Evolutionary conservation across 2,888 invertebrate species (phyloP).

Genomic region (Crocallis elinguaria): DNA sequence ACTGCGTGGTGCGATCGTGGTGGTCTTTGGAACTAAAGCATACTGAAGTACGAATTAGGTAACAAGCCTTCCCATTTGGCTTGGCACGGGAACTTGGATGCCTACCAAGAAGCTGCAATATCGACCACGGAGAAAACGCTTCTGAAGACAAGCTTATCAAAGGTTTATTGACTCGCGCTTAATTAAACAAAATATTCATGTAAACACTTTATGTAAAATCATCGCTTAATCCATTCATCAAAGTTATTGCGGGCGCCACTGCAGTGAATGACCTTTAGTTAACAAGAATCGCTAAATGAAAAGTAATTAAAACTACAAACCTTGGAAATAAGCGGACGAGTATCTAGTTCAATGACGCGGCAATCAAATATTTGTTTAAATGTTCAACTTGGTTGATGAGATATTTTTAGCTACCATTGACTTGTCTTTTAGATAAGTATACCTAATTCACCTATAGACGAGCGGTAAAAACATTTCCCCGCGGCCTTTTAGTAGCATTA

Average conservation of each 20-base stretch:
- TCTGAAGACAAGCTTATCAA: constrained; percentile 24
- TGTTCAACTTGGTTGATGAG: neutral
- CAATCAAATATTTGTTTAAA: constrained; percentile 4
- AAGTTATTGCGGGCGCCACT: neutral
- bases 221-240: constrained; percentile 2
- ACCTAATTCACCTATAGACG: no score
- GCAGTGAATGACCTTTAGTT: constrained; percentile 6
- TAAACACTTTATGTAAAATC: neutral
- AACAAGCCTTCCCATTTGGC: constrained; percentile 48
- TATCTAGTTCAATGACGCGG: constrained; percentile 12
- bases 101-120: constrained; percentile 54
- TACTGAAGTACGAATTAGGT: constrained; percentile 57
- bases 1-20: constrained; percentile 47
- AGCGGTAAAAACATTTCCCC: no score
- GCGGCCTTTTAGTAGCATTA: no score
- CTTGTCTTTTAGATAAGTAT: no score
- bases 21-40: constrained; percentile 53
- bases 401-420: no score
- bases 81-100: constrained; percentile 71
- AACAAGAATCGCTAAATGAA: constrained; percentile 14
- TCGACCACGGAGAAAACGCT: constrained; percentile 19
- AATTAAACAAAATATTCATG: neutral
- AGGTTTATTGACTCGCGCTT: constrained; percentile 27
- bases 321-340: constrained; percentile 22
- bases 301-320: constrained; percentile 24